phyloP scores from a whole-genome alignment of 2,113 vertebrate genomes.

The Notothenia coriiceps region DNA sequence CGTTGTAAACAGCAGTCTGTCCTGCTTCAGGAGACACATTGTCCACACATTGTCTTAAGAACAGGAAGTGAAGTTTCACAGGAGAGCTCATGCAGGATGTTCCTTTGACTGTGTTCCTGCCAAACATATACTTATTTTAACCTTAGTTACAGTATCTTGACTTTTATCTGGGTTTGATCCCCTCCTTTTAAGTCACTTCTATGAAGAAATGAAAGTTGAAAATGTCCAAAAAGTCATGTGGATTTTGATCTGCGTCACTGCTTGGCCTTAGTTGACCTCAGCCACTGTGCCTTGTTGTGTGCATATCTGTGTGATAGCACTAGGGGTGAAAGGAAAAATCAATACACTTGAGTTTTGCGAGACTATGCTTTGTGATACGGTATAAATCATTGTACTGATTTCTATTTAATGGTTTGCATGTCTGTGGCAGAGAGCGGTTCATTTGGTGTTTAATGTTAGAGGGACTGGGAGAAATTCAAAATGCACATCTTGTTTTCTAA shows the following conservation, averaged over 20 bases:
- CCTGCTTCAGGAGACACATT: constrained; percentile 59
- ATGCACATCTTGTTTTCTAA: no score
- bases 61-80: constrained; percentile 74
- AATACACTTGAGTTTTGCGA: no score
- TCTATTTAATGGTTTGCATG: no score
- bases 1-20: constrained; percentile 67
- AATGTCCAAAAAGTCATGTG: neutral
- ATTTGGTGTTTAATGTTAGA: no score
- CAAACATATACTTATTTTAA: neutral
- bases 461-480: no score
- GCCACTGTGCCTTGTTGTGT: no score
- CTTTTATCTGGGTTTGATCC: neutral
- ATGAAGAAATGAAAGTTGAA: neutral
- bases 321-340: no score
- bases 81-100: constrained; percentile 60
- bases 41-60: constrained; percentile 70
- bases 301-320: neutral
- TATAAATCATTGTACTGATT: no score
- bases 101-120: constrained; percentile 26
- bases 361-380: no score
- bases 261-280: neutral
- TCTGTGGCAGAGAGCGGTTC: no score
- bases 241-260: neutral
- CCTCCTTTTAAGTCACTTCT: neutral
- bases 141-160: neutral